Percentiles rank a stretch among this genome's conserved stretches.
Evolutionary conservation across 2,113 vertebrate genomes (phyloP).

Genomic region (Passer montanus): DNA sequence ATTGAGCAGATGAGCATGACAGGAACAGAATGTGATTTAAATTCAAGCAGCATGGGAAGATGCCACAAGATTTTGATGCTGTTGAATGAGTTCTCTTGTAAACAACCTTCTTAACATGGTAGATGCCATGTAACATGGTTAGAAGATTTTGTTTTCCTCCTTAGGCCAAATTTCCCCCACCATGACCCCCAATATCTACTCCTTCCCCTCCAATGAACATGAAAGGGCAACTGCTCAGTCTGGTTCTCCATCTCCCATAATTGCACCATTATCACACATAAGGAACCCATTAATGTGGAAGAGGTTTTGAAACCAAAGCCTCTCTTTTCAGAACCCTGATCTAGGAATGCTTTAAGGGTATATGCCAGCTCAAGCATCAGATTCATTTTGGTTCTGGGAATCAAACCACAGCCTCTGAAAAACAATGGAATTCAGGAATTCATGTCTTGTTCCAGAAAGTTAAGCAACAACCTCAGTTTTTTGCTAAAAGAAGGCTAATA

Average conservation of each 20-base stretch:
- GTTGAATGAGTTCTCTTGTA: background rate
- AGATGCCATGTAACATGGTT: background rate
- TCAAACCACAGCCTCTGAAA: conserved; percentile 67
- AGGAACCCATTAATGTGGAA: conserved; percentile 68
- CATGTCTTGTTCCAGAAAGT: conserved; percentile 60
- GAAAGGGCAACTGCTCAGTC: background rate
- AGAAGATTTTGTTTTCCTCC: background rate
- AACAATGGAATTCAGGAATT: conserved; percentile 73
- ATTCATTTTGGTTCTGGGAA: conserved; percentile 73
- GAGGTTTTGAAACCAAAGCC: conserved; percentile 59
- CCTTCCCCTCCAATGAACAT: background rate
- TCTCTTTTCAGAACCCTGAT: conserved; percentile 67
- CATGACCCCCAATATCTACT: background rate
- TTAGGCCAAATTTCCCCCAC: background rate
- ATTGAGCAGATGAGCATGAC: background rate
- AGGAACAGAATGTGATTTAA: background rate
- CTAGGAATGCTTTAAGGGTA: conserved; percentile 69
- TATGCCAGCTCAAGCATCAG: conserved; percentile 73
- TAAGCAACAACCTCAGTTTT: conserved; percentile 65
- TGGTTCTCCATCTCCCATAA: conserved; percentile 21
- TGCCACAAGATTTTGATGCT: background rate
- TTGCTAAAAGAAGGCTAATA: conserved; percentile 59
- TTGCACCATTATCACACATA: conserved; percentile 49
- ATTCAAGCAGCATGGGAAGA: background rate
- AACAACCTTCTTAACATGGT: background rate